Evolutionary conservation across 2,113 vertebrate genomes (phyloP).

Genomic region (Rattus rattus): DNA sequence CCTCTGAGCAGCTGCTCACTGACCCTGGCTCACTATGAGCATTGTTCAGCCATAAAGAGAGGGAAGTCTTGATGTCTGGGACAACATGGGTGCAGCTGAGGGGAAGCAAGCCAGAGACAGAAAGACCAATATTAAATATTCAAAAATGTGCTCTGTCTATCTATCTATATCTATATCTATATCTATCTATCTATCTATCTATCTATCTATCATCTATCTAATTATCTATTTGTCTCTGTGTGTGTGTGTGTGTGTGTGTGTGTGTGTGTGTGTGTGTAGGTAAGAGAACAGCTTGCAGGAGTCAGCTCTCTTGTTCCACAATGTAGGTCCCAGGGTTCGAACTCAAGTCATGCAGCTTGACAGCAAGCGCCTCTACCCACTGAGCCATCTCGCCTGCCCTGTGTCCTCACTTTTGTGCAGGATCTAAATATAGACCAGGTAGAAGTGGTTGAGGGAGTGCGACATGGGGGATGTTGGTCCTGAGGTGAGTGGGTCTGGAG

Average conservation of each 20-base stretch:
- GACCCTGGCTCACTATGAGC: background rate
- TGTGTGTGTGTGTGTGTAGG: background rate
- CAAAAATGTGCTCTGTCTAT: background rate
- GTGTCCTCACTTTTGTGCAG: background rate
- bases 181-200: too few species aligned
- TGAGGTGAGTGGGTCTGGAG: background rate
- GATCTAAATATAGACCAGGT: background rate
- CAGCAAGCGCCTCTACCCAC: background rate
- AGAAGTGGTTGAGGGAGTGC: background rate
- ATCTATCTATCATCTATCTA: accelerated
- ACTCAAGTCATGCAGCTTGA: background rate
- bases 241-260: background rate
- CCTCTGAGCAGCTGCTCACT: background rate
- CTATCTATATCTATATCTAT: too few species aligned
- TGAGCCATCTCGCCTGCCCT: background rate
- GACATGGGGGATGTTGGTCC: background rate
- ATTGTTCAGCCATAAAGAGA: background rate
- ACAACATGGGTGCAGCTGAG: background rate
- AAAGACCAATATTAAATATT: background rate
- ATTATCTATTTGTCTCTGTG: background rate
- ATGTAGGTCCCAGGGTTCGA: background rate
- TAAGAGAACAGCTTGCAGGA: background rate
- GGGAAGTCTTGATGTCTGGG: background rate
- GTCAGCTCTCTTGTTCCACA: background rate
- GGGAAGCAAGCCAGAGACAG: background rate